These are phyloP conservation scores for Chlorodrepanis virens DNA, from an alignment of 2,113 vertebrate genomes.

Conservation along the genomic window DNA sequence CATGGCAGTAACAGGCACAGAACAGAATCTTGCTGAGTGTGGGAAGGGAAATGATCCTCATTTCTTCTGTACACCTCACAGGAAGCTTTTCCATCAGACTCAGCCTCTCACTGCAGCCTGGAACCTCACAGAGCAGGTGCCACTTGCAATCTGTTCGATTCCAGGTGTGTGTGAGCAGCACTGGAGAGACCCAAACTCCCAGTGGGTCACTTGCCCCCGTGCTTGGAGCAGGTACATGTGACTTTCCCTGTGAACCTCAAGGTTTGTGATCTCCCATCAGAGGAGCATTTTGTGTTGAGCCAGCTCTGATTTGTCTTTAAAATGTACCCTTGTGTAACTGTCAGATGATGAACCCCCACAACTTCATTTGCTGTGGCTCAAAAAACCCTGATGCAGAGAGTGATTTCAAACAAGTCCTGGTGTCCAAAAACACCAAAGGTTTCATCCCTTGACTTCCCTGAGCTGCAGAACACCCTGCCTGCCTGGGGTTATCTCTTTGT, in stretches of 20 bases:
- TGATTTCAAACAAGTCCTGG: neutral
- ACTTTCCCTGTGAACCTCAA: neutral
- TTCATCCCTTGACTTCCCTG: neutral
- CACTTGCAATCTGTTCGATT: accelerated
- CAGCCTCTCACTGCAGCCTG: neutral
- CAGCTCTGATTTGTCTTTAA: neutral
- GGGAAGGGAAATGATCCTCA: neutral
- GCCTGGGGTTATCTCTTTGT: neutral
- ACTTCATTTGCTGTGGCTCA: neutral
- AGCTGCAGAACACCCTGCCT: neutral
- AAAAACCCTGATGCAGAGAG: neutral
- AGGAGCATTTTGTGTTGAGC: neutral
- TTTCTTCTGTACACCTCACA: neutral
- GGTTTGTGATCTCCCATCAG: neutral
- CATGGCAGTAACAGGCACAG: accelerated
- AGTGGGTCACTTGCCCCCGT: accelerated
- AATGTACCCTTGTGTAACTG: neutral
- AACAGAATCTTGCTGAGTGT: accelerated
- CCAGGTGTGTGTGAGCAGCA: neutral
- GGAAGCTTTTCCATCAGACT: neutral
- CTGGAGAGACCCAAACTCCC: neutral
- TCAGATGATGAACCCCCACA: accelerated
- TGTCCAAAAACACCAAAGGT: neutral
- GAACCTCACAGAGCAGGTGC: neutral
- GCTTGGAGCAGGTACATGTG: accelerated